Evolutionary conservation across 2,797 vertebrate genomes (phyloP), one percentile per base, ranked within the genome.

Genomic region (Poeciliopsis gracilis): DNA sequence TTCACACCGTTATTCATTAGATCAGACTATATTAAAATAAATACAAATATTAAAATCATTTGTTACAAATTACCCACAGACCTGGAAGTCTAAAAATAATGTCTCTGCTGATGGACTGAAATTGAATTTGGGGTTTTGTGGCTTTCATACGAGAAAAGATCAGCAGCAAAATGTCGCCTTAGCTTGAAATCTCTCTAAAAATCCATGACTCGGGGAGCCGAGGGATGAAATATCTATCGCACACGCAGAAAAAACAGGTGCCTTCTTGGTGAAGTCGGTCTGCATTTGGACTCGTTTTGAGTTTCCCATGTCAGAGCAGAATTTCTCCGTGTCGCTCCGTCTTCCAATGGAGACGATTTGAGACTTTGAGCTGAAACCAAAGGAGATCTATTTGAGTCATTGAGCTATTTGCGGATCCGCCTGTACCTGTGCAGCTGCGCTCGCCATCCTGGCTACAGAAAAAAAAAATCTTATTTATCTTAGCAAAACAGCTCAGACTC

Each of bases 311-410:
- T 33, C 30, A 33, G 59, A 7, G 36, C 76, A 78, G 69, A 80
- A 70, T 79, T 75, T 78, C 30, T 41, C 81, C 38, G 23, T 33
- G 4, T 38, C 38, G 36, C 81, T 63, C 55, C 25, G 43, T 79
- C 45, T 83, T 74, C 76, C 66, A 47, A 51, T 46, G 61, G 76
- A 87, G 53, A 41, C 63, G 25, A 59, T 69, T 18, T 77, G 49
- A 47, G 55, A 57, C 67, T 73, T 63, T 73, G 63, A 76, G 72
- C 33, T 75, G 7, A 82, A 76, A 73, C 78, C 5, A 67, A 70
- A 79, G 46, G 36, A 84, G 76, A 55, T 43, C 13, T 45, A n/a
- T 73, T 25, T 70, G 41, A 70, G 41, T 28, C 51, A 5, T 11
- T 53, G 61, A 38, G 7, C 51, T 75, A 41, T 49, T 55, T 51